Evolutionary conservation across 1,140 invertebrate genomes (phyloP), one percentile per base, ranked within the genome.

Genomic region (Mya arenaria): DNA sequence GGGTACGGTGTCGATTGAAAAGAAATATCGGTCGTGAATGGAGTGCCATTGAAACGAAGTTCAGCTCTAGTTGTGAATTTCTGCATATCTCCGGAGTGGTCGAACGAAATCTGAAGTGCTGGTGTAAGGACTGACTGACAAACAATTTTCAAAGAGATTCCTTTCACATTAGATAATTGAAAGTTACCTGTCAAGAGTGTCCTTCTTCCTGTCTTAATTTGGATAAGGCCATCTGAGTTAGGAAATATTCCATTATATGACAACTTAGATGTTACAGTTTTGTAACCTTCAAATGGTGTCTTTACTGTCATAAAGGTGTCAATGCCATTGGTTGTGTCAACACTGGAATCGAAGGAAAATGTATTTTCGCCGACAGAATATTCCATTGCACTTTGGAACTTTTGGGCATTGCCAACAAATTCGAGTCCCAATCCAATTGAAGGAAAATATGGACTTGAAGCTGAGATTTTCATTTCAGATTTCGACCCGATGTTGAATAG

Each of bases 401-500:
- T 63, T n/a, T 32, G 6, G 36, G 48, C 2, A 15, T 17, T 75
- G 10, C 73, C 73, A 19, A 25, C 36, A 10, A 75, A 75, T 17
- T 75, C 39, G 44, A 75, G 44, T 19, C 36, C 58, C 25, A 30
- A 6, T 13, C 32, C 34, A 41, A 37, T 28, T 37, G 73, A 13
- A 17, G 36, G 37, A 23, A 75, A 41, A 19, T 39, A 37, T 36
- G 73, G 73, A 63, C 58, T 44, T 13, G 56, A 63, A 10, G 56
- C 56, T 19, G 58, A 63, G 5, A 63, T 25, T 71, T 36, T 71
- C 36, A 39, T 56, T 66, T 39, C 44, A 6, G 52, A 36, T 56
- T 65, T 73, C 41, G 48, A 82, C 25, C 32, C 69, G 23, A 80
- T 34, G 44, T 66, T 55, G 39, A 84, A 74, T 23, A 19, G 25